Percentiles rank a stretch among this genome's conserved stretches.
Conservation (phyloP, 2,113 vertebrate genomes). For the Tenrec ecaudatus region DNA sequence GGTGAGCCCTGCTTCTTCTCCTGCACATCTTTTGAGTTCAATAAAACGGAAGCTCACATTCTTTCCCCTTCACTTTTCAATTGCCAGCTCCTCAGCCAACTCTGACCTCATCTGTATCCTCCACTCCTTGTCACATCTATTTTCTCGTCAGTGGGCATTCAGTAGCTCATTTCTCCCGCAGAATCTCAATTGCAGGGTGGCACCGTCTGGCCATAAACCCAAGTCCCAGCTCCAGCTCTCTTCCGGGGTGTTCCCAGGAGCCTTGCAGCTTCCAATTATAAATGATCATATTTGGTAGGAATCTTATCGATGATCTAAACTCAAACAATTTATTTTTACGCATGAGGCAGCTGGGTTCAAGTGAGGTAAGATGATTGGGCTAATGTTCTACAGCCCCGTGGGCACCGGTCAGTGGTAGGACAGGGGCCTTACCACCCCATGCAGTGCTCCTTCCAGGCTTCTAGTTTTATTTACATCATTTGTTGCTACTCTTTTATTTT, state of each 20-base stretch:
- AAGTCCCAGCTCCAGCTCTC: not conserved
- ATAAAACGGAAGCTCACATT: not conserved
- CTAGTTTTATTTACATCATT: not conserved
- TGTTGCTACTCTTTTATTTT: not conserved
- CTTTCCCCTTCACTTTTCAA: not conserved
- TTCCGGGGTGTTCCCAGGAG: not conserved
- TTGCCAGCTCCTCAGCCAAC: constrained; percentile 60
- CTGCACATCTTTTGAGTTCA: constrained; percentile 7
- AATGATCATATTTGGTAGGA: not conserved
- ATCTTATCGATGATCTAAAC: too few relatives aligned
- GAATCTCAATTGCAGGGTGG: constrained; percentile 13
- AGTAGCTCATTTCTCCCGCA: not conserved
- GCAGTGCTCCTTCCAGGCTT: rapidly evolving
- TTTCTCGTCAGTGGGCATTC: not conserved
- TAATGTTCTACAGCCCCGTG: rapidly evolving
- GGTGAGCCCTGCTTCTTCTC: not conserved
- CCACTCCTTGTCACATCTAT: constrained; percentile 13
- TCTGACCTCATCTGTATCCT: constrained; percentile 68
- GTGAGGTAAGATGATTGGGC: too few relatives aligned
- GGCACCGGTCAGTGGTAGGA: not conserved
- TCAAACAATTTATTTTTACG: not conserved
- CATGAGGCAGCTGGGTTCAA: not conserved
- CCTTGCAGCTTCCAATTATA: not conserved
- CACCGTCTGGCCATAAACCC: not conserved
- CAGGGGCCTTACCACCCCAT: rapidly evolving